phyloP scores from a whole-genome alignment of 2,888 invertebrate genomes.

The Didymodactylos carnosus region DNA sequence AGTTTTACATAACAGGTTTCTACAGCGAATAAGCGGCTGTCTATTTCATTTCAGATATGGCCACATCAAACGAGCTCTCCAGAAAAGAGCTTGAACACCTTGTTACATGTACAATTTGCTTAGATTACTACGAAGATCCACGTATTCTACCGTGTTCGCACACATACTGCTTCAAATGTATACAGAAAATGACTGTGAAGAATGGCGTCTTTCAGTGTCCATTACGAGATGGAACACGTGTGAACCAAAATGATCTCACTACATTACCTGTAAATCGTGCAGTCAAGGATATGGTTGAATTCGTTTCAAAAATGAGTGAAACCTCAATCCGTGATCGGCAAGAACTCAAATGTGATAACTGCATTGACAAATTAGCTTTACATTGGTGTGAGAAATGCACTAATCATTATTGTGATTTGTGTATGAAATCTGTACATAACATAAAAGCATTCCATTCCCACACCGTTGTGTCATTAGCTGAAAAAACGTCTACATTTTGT shows the following conservation, averaged over 20 bases:
- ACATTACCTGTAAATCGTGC: not conserved
- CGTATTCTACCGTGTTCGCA: conserved; percentile 96
- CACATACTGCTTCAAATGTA: conserved; percentile 62
- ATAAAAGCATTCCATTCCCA: not conserved
- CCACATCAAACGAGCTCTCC: too few relatives aligned
- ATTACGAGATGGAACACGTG: not conserved
- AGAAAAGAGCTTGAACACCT: too few relatives aligned
- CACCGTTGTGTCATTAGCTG: not conserved
- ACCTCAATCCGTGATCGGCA: not conserved
- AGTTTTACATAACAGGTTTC: too few relatives aligned
- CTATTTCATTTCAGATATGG: too few relatives aligned
- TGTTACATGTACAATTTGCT: conserved; percentile 88
- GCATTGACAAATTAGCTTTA: not conserved
- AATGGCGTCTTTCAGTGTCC: not conserved
- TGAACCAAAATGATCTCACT: not conserved
- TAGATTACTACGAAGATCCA: conserved; percentile 85
- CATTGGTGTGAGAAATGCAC: not conserved
- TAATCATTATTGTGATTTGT: not conserved
- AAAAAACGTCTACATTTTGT: not conserved
- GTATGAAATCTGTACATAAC: not conserved
- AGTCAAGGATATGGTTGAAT: not conserved
- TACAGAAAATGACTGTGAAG: not conserved
- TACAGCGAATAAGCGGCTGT: too few relatives aligned
- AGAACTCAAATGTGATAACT: not conserved
- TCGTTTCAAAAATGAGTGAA: not conserved